Conservation (phyloP, 1,140 invertebrate genomes). For the Conus betulinus region DNA sequence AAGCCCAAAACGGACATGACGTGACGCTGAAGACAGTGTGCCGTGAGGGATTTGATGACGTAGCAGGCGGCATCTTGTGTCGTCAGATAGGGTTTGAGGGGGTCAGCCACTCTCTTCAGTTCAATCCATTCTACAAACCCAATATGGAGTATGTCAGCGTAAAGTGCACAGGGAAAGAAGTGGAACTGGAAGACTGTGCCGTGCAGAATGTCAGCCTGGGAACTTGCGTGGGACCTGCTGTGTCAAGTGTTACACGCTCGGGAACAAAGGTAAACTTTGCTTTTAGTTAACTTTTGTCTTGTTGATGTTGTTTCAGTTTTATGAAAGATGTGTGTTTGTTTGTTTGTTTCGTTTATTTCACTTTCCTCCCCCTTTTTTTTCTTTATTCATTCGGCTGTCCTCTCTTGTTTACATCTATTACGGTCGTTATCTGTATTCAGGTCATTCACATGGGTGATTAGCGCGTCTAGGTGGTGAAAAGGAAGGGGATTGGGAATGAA, state of each 20-base stretch:
- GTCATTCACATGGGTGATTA: too few species aligned
- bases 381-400: background rate
- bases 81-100: background rate
- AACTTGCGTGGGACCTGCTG: background rate
- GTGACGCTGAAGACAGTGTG: background rate
- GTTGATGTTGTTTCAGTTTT: too few species aligned
- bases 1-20: background rate
- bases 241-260: background rate
- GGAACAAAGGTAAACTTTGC: background rate
- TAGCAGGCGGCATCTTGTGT: background rate
- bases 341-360: too few species aligned
- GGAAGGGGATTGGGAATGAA: too few species aligned
- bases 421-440: too few species aligned
- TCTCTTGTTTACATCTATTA: too few species aligned
- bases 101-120: background rate
- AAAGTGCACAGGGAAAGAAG: background rate
- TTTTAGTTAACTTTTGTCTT: too few species aligned
- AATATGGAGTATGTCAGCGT: background rate
- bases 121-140: background rate
- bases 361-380: background rate
- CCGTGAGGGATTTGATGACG: background rate
- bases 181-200: background rate
- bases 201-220: background rate
- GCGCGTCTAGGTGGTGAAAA: too few species aligned
- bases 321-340: too few species aligned